Evolutionary conservation across 2,797 vertebrate species (phyloP).

Genomic region (Pangasius larnaudii): DNA sequence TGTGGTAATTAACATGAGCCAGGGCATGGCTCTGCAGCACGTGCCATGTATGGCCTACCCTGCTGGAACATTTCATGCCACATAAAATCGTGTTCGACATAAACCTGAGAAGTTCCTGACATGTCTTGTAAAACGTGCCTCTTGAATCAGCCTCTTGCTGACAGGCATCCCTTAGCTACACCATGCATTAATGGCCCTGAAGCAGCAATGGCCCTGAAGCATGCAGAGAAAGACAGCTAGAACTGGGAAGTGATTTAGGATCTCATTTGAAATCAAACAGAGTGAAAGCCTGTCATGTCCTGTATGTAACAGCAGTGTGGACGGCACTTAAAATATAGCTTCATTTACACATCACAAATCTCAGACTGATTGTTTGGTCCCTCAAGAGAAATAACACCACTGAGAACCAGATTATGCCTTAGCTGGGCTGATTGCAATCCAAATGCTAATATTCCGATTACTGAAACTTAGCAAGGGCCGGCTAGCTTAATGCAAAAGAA

Average conservation of each 20-base stretch:
- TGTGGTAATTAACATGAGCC: slow-evolving; percentile 60
- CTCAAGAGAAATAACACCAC: not conserved
- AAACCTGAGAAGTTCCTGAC: slow-evolving; percentile 72
- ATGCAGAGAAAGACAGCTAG: slow-evolving; percentile 52
- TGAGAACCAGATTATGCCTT: not conserved
- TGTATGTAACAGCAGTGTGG: slow-evolving; percentile 65
- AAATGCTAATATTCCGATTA: not conserved
- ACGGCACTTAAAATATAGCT: not conserved
- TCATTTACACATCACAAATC: not conserved
- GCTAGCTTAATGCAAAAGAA: not conserved
- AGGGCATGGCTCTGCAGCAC: slow-evolving; percentile 52
- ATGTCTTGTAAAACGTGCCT: slow-evolving; percentile 66
- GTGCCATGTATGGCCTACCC: slow-evolving; percentile 55
- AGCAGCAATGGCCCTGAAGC: slow-evolving; percentile 10
- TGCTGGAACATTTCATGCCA: slow-evolving; percentile 70
- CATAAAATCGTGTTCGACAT: slow-evolving; percentile 74
- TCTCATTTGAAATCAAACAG: slow-evolving; percentile 62
- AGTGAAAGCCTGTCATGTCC: slow-evolving; percentile 66
- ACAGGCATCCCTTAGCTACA: slow-evolving; percentile 62
- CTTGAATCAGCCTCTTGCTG: slow-evolving; percentile 58
- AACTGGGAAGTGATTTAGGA: slow-evolving; percentile 67
- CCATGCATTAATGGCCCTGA: slow-evolving; percentile 13
- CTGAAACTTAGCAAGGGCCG: not conserved
- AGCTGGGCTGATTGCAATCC: not conserved
- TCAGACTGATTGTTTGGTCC: not conserved